Percentiles rank a stretch among this genome's conserved stretches.
Conservation (phyloP, 2,113 vertebrate genomes). For the Sterrhoptilus dennistouni region DNA sequence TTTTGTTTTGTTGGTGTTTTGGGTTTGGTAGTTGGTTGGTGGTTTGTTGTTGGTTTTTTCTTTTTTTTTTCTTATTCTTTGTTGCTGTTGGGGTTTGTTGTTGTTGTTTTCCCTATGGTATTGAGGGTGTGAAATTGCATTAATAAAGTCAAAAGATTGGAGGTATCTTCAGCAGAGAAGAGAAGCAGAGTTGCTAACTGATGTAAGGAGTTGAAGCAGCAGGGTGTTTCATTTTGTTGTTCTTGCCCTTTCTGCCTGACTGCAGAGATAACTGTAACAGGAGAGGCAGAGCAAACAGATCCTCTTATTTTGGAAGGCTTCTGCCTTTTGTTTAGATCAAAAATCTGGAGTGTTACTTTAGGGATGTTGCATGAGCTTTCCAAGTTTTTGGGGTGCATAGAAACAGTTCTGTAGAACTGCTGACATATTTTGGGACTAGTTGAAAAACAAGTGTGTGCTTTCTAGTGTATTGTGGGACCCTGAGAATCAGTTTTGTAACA, state of each 20-base stretch:
- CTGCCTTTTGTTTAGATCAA: not conserved
- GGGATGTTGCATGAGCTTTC: not conserved
- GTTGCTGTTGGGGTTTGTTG: not conserved
- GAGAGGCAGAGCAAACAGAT: not conserved
- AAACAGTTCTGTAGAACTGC: not conserved
- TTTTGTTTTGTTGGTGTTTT: not conserved
- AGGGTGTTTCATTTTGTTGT: not conserved
- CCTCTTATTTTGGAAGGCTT: not conserved
- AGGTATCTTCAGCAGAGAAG: not conserved
- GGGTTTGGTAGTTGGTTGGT: not conserved
- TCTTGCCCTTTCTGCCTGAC: not conserved
- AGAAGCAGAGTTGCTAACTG: not conserved
- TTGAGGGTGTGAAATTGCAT: not conserved
- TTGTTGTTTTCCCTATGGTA: not conserved
- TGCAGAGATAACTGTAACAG: not conserved
- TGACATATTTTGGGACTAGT: not conserved
- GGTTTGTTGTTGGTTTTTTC: not conserved
- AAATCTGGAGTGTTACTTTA: not conserved
- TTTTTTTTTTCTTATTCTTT: not conserved
- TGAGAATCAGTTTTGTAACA: not conserved
- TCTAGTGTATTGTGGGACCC: not conserved
- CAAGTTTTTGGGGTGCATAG: not conserved
- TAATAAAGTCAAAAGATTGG: not conserved
- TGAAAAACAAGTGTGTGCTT: not conserved
- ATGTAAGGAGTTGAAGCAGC: not conserved